These are phyloP conservation scores for Pseudanteris insignis DNA, from an alignment of 2,888 invertebrate genomes.

Conservation along the genomic window DNA sequence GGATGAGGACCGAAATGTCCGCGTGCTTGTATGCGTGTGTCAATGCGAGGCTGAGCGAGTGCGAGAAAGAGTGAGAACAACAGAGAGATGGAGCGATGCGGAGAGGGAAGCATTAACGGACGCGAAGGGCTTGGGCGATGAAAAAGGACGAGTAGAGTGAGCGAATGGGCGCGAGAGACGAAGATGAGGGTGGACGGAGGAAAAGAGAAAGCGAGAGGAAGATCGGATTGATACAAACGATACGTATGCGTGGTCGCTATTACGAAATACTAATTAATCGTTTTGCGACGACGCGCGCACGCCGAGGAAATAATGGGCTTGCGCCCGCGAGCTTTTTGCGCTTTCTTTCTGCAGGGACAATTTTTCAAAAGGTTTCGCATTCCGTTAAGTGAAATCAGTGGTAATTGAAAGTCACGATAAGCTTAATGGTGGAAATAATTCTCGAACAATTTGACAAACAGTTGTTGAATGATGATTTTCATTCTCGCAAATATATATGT, in stretches of 20 bases:
- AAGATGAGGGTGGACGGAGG: constrained; percentile 13
- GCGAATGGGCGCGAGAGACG: constrained; percentile 25
- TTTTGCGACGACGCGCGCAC: constrained; percentile 24
- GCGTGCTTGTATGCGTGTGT: too few species aligned
- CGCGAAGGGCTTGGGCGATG: constrained; percentile 51
- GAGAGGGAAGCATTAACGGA: neutral
- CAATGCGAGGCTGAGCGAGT: too few species aligned
- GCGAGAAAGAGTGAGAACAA: constrained; percentile 16
- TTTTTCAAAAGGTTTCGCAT: too few species aligned
- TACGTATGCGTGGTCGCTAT: constrained; percentile 34
- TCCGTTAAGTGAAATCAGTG: too few species aligned
- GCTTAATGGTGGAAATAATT: too few species aligned
- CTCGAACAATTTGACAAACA: too few species aligned
- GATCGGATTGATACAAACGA: constrained; percentile 35
- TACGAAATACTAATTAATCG: constrained; percentile 41
- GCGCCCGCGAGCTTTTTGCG: neutral
- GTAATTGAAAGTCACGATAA: neutral
- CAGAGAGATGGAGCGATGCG: neutral
- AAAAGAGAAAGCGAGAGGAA: constrained; percentile 38
- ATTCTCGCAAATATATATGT: too few species aligned
- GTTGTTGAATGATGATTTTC: neutral
- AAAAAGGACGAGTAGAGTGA: constrained; percentile 17
- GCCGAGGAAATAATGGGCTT: constrained; percentile 12
- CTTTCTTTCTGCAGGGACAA: constrained; percentile 1
- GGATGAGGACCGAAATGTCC: too few species aligned